These are phyloP conservation scores for Eulemur albifrons DNA, from an alignment of 2,797 vertebrate genomes.

Conservation along the genomic window DNA sequence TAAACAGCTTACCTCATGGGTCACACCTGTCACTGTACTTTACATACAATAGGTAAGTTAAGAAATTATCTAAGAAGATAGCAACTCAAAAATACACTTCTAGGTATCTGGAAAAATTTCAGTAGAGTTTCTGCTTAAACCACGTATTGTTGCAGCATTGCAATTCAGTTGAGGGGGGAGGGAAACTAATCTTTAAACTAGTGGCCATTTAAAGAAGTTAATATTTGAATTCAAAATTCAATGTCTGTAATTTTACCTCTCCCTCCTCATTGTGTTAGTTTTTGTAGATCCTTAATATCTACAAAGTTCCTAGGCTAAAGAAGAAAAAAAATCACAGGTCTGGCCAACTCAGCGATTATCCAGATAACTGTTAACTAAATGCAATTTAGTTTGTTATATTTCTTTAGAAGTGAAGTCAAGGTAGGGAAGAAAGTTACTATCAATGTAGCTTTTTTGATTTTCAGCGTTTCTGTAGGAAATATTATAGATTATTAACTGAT, in stretches of 20 bases:
- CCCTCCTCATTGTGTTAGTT: neutral
- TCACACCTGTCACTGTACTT: neutral
- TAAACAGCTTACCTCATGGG: neutral
- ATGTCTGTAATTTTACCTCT: neutral
- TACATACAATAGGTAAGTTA: neutral
- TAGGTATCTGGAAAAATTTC: neutral
- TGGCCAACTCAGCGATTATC: neutral
- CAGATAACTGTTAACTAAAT: neutral
- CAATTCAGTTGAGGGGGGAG: neutral
- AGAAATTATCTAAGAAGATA: conserved; percentile 19
- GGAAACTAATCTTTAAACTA: neutral
- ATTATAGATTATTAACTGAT: neutral
- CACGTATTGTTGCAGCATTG: neutral
- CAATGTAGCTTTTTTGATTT: neutral
- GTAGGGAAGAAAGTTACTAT: neutral
- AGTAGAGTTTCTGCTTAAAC: neutral
- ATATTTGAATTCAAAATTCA: neutral
- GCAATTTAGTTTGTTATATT: neutral
- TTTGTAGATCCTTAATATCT: neutral
- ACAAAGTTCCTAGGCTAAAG: neutral
- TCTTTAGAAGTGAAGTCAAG: neutral
- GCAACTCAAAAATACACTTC: neutral
- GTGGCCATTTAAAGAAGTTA: neutral
- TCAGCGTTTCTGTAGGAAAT: neutral
- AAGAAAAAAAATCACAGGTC: neutral